phyloP scores from a whole-genome alignment of 2,888 invertebrate species.

The Orthonychiurus folsomi region DNA sequence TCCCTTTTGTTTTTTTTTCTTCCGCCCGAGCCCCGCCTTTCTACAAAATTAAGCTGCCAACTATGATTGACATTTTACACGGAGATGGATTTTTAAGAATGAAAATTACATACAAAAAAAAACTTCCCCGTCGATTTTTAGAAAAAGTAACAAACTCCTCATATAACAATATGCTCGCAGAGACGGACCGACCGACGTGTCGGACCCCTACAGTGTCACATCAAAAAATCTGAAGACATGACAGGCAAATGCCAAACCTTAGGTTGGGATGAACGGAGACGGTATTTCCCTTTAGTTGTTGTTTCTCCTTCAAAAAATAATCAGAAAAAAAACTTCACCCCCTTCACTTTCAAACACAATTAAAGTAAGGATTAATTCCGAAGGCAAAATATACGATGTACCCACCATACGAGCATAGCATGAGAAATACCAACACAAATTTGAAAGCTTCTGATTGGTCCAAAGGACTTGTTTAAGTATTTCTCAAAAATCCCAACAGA shows the following conservation, averaged over 20 bases:
- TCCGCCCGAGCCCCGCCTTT: not conserved
- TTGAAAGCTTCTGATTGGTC: no score
- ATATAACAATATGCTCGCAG: not conserved
- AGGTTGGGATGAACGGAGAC: not conserved
- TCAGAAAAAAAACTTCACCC: not conserved
- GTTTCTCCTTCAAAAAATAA: not conserved
- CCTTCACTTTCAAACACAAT: not conserved
- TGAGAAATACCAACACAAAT: no score
- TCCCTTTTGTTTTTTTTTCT: not conserved
- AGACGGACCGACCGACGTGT: not conserved
- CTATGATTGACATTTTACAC: conserved; percentile 29
- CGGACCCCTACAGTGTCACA: conserved; percentile 14
- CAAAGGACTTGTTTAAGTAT: no score
- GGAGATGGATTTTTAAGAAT: conserved; percentile 4
- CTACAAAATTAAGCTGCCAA: conserved; percentile 28
- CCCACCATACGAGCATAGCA: no score
- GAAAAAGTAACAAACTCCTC: not conserved
- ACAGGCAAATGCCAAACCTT: not conserved
- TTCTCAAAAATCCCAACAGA: not conserved
- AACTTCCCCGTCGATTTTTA: not conserved
- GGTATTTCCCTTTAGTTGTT: not conserved
- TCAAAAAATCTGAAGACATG: conserved; percentile 7
- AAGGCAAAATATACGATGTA: not conserved
- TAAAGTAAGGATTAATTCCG: not conserved
- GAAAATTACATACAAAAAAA: not conserved